These are phyloP conservation scores for Diploptera punctata DNA, from an alignment of 2,888 invertebrate genomes.

Conservation along the genomic window DNA sequence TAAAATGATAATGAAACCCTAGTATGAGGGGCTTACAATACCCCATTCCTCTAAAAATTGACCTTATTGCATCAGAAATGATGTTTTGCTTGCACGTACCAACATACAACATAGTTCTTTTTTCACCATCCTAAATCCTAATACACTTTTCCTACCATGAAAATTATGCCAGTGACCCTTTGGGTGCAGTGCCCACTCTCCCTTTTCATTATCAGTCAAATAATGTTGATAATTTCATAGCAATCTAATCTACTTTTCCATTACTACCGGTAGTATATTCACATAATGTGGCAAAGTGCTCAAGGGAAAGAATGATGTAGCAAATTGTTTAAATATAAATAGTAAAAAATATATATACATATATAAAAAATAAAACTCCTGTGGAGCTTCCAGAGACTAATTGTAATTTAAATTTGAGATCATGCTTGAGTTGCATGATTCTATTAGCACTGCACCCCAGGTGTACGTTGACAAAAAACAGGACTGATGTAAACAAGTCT, in stretches of 20 bases:
- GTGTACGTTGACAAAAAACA: slow-evolving; percentile 22
- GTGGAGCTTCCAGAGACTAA: neutral
- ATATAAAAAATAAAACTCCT: neutral
- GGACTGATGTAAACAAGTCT: slow-evolving; percentile 17
- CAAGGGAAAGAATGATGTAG: neutral
- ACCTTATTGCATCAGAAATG: neutral
- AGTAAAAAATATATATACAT: too few species aligned
- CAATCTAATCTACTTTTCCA: neutral
- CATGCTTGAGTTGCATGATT: neutral
- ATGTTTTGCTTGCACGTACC: neutral
- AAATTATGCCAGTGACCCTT: neutral
- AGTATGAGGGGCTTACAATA: neutral
- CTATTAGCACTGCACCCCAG: slow-evolving; percentile 12
- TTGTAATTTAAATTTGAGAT: neutral
- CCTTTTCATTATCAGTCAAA: too few species aligned
- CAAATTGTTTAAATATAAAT: neutral
- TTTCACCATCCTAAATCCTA: neutral
- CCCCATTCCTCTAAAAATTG: neutral
- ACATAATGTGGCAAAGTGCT: neutral
- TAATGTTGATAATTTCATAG: too few species aligned
- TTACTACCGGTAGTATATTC: neutral
- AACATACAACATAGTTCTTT: neutral
- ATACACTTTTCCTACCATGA: neutral
- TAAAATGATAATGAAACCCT: neutral
- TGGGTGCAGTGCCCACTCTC: slow-evolving; percentile 17